These are phyloP conservation scores for Eulemur mongoz DNA, from an alignment of 2,797 vertebrate species.

Conservation along the genomic window DNA sequence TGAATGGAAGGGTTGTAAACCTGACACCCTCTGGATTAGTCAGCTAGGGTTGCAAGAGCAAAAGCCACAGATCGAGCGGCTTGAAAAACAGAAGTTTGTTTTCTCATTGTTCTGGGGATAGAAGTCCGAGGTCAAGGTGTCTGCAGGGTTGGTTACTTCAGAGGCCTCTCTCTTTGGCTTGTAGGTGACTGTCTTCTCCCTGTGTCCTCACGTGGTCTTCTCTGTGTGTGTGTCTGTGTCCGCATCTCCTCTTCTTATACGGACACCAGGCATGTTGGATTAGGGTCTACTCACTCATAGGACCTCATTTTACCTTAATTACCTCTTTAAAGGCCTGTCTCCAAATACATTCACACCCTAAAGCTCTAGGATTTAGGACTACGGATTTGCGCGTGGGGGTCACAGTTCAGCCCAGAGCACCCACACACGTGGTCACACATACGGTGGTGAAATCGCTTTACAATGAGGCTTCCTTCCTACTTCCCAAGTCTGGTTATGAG, in stretches of 20 bases:
- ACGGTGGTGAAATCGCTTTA: not conserved
- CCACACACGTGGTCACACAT: not conserved
- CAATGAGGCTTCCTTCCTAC: not conserved
- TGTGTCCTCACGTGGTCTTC: not conserved
- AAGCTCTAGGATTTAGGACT: not conserved
- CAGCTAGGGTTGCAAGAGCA: not conserved
- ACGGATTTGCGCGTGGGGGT: not conserved
- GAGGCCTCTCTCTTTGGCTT: not conserved
- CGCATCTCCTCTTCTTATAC: not conserved
- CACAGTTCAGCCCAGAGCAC: not conserved
- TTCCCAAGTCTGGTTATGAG: not conserved
- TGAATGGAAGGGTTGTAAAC: not conserved
- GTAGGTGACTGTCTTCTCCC: not conserved
- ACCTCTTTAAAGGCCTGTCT: not conserved
- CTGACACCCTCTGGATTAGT: not conserved
- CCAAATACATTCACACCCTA: not conserved
- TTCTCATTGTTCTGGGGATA: not conserved
- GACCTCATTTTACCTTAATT: not conserved
- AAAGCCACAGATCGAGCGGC: not conserved
- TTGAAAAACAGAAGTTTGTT: too few relatives aligned
- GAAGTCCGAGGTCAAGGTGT: not conserved
- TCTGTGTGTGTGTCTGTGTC: not conserved
- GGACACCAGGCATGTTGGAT: not conserved
- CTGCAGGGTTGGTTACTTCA: not conserved
- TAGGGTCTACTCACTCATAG: not conserved